Evolutionary conservation across 2,797 vertebrate species (phyloP).

Genomic region (Galagoides demidoff): DNA sequence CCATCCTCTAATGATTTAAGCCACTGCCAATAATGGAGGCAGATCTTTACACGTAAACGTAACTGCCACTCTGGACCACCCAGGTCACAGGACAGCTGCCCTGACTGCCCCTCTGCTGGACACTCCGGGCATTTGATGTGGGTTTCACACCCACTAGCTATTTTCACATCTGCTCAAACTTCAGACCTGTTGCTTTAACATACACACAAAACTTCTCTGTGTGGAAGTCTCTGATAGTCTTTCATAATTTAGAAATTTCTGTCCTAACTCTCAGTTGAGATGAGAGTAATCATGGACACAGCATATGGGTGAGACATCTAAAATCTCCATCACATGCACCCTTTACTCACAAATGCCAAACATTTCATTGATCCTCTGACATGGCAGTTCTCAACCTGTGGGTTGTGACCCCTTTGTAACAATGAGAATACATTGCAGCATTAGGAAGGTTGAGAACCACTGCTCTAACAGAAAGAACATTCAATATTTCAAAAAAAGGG

Average conservation of each 20-base stretch:
- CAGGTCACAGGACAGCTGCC: not conserved
- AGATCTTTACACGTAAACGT: not conserved
- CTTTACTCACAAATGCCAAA: not conserved
- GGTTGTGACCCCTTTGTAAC: too few species aligned
- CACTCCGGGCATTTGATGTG: rapidly evolving
- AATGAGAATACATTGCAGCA: too few species aligned
- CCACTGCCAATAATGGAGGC: not conserved
- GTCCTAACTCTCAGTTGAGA: not conserved
- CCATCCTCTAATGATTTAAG: not conserved
- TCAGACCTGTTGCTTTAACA: not conserved
- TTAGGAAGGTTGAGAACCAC: too few species aligned
- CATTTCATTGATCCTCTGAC: too few species aligned
- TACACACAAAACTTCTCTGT: rapidly evolving
- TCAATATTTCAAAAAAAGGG: not conserved
- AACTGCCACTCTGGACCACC: rapidly evolving
- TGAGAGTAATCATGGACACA: rapidly evolving
- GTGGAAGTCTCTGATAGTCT: not conserved
- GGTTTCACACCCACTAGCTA: not conserved
- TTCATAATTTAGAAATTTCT: rapidly evolving
- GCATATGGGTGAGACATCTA: rapidly evolving
- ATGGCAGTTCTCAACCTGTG: too few species aligned
- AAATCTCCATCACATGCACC: too few species aligned
- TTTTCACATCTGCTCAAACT: not conserved
- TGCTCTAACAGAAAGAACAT: not conserved
- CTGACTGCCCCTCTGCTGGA: rapidly evolving